Evolutionary conservation across 2,888 invertebrate genomes (phyloP), one percentile per base, ranked within the genome.

Genomic region (Brachypalpus laphriformis): DNA sequence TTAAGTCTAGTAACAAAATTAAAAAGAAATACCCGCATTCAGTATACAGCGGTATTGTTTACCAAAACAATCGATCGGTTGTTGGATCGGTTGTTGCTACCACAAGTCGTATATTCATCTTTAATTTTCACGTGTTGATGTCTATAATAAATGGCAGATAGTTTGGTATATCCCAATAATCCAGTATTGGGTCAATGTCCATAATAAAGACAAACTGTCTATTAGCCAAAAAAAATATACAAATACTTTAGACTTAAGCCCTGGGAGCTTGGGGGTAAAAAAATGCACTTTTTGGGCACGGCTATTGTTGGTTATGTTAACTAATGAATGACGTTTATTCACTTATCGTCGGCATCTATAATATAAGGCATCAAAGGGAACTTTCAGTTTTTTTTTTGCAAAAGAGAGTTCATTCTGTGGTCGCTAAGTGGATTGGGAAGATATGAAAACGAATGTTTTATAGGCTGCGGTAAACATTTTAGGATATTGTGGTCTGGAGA

Each of bases 301-400:
- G 57, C n/a, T 18, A 40, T 37, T 57, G 20, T 20, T 14, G 40
- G 37, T 57, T 57, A 57, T 57, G 57, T n/a, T 57, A 37, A 57
- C 40, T 20, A 22, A 57, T 22, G 14, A 18, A 34, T 56, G 22
- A 34, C n/a, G 57, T 31, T 56, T 31, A 56, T 31, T 31, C 16
- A 31, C 31, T 34, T 34, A 56, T 56, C 16, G 54, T 2, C 54
- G 31, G 31, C 31, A 56, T 56, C 54, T 56, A 8, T 4, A 34
- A 9, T 5, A n/a, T n/a, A n/a, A n/a, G 7, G 16, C 14, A 0
- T 45, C 6, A 18, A 8, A 7, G 47, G 20, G 9, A 47, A 20
- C 20, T 20, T 47, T 47, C 40, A 40, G 14, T 14, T 40, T 40
- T 14, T 40, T 11, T 47, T 47, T 45, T 45, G 3, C 9, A 47